Conservation (phyloP, 92 coral and sea anemone genomes). For the Isaurus tuberculatus region DNA sequence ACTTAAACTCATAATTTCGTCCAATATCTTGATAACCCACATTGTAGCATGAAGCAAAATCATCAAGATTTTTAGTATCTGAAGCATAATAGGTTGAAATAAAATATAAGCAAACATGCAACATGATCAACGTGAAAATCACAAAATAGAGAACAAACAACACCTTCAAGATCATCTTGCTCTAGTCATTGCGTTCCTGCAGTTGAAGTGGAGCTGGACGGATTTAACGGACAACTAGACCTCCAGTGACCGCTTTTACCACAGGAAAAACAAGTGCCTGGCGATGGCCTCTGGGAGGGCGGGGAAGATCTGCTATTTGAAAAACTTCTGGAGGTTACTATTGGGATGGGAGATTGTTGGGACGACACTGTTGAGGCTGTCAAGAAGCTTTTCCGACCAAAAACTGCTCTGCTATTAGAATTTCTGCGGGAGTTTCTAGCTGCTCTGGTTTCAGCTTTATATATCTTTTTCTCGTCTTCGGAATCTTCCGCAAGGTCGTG, state of each 20-base stretch:
- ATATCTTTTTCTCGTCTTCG: too few relatives aligned
- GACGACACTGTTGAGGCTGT: constrained; percentile 9
- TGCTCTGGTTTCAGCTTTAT: neutral
- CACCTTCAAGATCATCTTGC: neutral
- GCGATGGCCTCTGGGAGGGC: neutral
- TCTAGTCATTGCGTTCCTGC: constrained; percentile 2
- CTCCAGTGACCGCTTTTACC: neutral
- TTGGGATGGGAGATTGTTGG: constrained; percentile 12
- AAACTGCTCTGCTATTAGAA: neutral
- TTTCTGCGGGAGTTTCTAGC: neutral
- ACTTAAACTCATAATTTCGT: neutral
- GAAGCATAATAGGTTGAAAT: neutral
- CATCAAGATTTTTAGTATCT: neutral
- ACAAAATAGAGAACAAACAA: neutral
- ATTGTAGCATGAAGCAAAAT: neutral
- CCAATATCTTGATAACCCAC: neutral
- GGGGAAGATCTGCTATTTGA: neutral
- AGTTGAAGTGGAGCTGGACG: neutral
- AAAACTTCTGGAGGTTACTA: neutral
- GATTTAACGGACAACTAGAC: neutral
- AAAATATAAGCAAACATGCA: neutral
- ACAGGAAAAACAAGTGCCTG: constrained; percentile 11
- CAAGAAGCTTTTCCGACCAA: neutral
- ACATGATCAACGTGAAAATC: neutral
- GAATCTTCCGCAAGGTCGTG: too few relatives aligned